Base-by-base conservation (phyloP, 2,113 vertebrate genomes). In the Saiga tatarica region DNA sequence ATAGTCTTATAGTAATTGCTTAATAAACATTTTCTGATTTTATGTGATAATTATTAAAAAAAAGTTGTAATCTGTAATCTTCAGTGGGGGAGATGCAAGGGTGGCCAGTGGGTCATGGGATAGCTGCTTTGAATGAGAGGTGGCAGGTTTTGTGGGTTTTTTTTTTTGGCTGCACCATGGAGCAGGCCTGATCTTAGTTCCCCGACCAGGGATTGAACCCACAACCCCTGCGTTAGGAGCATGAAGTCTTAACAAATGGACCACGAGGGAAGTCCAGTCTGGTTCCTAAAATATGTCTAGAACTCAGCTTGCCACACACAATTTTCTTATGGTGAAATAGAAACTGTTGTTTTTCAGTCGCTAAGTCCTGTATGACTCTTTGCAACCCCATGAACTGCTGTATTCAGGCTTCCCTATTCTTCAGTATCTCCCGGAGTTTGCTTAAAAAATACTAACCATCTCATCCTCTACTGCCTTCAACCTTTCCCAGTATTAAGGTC, bases 291-390 rank as follows among this genome's bases (percentile, higher is more conserved):
- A 55, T 53, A 55, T 64, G 33, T 91, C 30, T 57, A 53, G 52
- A 93, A 92, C 55, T 93, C 26, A 25, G 28, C 14, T 90, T 57
- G 13, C 42, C 60, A 91, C 14, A 52, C 15, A 84, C 39, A 95
- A 30, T 62, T 94, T 74, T 50, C 23, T 53, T 2, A 16, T 42
- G 45, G 17, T n/a, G 78, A 93, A 76, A 76, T 1, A 71, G 67
- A 71, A 71, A 23, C 17, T 21, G 33, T 36, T 42, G 23, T 25
- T 42, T 42, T 76, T 25, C 71, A 39, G 36, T 74, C 0, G 3
- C 71, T 74, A 74, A 42, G 71, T 74, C 71, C 71, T 13, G 2
- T 42, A 39, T 0, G 0, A 42, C 36, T 76, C 36, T 74, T 74
- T 26, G 71, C 0, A 0, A 76, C 11, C 36, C 71, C 71, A 14